Percentiles rank a stretch among this genome's conserved stretches.
These are phyloP conservation scores for Heliconius congener DNA, from an alignment of 1,140 invertebrate species.

Conservation along the genomic window DNA sequence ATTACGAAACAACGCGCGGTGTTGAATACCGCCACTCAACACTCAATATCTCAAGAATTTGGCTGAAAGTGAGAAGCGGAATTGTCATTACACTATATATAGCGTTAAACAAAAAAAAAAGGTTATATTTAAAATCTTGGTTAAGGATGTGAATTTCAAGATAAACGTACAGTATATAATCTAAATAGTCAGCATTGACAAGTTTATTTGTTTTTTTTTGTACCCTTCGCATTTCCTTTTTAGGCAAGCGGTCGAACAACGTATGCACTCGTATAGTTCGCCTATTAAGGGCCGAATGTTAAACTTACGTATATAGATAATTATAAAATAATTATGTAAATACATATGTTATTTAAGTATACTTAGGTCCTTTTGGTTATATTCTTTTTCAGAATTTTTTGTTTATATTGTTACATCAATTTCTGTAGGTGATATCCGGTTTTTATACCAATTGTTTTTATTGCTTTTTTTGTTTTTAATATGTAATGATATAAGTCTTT, in stretches of 20 bases:
- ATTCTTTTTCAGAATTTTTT: not conserved
- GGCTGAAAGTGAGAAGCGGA: no score
- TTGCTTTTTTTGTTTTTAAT: not conserved
- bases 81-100: no score
- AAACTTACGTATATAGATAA: not conserved
- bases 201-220: slow-evolving; percentile 19
- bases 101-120: no score
- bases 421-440: not conserved
- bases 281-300: not conserved
- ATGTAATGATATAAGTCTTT: not conserved
- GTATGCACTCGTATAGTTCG: no score
- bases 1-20: no score
- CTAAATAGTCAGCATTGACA: slow-evolving; percentile 1
- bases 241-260: not conserved
- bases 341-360: not conserved
- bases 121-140: no score
- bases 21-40: no score
- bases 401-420: not conserved
- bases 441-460: not conserved
- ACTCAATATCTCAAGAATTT: no score
- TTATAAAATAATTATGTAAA: not conserved
- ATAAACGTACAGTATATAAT: not conserved
- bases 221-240: slow-evolving; percentile 16
- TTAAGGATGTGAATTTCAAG: not conserved
- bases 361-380: not conserved